Base-by-base conservation (phyloP, 2,888 invertebrate genomes). In the Tetanocera ferruginea region DNA sequence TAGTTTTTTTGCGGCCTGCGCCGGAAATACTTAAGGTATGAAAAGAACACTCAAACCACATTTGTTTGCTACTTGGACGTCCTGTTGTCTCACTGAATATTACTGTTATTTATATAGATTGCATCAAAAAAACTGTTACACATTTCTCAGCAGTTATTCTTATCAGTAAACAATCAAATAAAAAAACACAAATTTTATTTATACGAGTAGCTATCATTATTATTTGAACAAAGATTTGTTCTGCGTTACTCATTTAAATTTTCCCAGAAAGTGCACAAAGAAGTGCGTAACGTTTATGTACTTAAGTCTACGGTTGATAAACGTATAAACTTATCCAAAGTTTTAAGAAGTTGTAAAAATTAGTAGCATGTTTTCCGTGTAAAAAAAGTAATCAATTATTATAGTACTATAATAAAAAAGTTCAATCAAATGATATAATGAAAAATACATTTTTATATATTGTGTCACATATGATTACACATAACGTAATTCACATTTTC, bases 161-260 rank as follows among this genome's bases (percentile, higher is more conserved):
- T 28, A 66, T 60, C 60, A 60, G 60, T 60, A 23, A 14, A 28
- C 11, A 43, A 43, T 43, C 11, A 11, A 43, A 43, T 11, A 17
- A 60, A 60, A 60, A 25, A 23, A 9, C 5, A 57, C 9, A 23
- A 9, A 8, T 2, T 25, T 60, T 60, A 8, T 11, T 9, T 3
- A 14, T 60, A n/a, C n/a, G n/a, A n/a, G n/a, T n/a, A n/a, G n/a
- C n/a, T n/a, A 28, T 31, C 34, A 34, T 66, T 37, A 34, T 37
- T 31, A 34, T 34, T 28, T 64, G n/a, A 64, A 28, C 34, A 25
- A 64, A 55, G 43, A 43, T 60, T 23, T 28, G 17, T 28, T 60
- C 17, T 60, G 25, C 60, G 34, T 66, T 66, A 66, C 31, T 66
- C 64, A 66, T 37, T 34, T 66, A 31, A 34, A 66, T 64, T 17